A percentile compares a stretch with the other conserved stretches of the same genome.
These are phyloP conservation scores for Eupithecia subfuscata DNA, from an alignment of 2,888 invertebrate species.

Conservation along the genomic window DNA sequence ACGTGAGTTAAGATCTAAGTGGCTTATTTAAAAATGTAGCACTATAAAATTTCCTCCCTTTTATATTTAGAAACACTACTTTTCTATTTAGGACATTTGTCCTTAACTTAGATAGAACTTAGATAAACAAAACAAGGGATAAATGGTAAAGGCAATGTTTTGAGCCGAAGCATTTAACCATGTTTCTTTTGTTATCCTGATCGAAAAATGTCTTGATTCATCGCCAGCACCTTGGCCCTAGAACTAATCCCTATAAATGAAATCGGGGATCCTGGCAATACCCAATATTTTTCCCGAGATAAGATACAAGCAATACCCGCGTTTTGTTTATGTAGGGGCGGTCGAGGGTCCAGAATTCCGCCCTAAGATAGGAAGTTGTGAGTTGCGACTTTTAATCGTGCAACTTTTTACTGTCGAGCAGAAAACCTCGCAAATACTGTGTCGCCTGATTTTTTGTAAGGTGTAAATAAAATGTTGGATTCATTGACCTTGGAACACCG, in stretches of 20 bases:
- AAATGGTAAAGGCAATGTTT: background rate
- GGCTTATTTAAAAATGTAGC: background rate
- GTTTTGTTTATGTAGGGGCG: constrained; percentile 80
- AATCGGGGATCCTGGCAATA: constrained; percentile 56
- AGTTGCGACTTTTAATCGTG: background rate
- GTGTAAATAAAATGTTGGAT: too few species aligned
- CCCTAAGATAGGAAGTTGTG: constrained; percentile 1
- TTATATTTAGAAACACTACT: too few species aligned
- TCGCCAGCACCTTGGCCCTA: constrained; percentile 22
- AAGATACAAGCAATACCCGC: constrained; percentile 77
- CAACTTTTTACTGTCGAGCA: background rate
- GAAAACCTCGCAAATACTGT: background rate
- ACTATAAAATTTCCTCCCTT: background rate
- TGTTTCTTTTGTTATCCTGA: constrained; percentile 10
- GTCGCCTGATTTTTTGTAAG: background rate
- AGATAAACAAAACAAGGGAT: background rate
- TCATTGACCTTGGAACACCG: too few species aligned
- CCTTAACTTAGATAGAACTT: too few species aligned
- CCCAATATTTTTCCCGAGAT: constrained; percentile 70
- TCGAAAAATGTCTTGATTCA: constrained; percentile 21
- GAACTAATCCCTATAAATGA: constrained; percentile 56
- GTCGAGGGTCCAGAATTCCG: constrained; percentile 45
- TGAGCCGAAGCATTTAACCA: background rate
- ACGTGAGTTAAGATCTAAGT: background rate
- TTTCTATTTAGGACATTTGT: too few species aligned